phyloP scores from a whole-genome alignment of 2,888 invertebrate genomes.

The Tipula lateralis region DNA sequence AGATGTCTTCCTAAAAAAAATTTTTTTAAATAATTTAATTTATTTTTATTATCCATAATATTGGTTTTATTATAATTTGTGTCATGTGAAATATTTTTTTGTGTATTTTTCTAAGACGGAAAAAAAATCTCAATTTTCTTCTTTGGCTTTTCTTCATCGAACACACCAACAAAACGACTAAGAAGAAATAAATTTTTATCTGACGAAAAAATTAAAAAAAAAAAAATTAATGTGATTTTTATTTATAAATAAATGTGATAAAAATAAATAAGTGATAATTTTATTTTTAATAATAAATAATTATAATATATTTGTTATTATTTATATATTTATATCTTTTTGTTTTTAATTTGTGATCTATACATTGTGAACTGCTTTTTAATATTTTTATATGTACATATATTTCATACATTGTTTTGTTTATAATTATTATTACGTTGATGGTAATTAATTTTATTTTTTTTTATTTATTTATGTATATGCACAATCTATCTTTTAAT shows the following conservation, averaged over 20 bases:
- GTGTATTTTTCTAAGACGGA: neutral
- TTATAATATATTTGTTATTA: neutral
- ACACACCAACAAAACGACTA: neutral
- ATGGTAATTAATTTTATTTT: neutral
- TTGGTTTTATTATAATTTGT: slow-evolving; percentile 3
- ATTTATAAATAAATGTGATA: slow-evolving; percentile 19
- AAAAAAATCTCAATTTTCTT: slow-evolving; percentile 11
- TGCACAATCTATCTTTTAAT: neutral
- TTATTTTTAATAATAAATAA: neutral
- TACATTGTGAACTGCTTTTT: neutral
- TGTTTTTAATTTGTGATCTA: neutral
- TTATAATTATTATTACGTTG: neutral
- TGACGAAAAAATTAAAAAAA: neutral
- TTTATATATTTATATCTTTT: neutral
- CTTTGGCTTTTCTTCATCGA: neutral
- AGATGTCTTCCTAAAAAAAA: neutral
- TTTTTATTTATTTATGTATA: neutral
- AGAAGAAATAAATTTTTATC: neutral
- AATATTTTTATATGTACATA: neutral
- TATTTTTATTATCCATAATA: neutral
- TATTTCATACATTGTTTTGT: neutral
- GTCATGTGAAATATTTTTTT: neutral
- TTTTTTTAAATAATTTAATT: neutral
- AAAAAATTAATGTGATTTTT: neutral
- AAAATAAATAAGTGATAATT: neutral